A percentile compares a stretch with the other conserved stretches of the same genome.
Evolutionary conservation across 2,888 invertebrate genomes (phyloP).

Genomic region (Unio delphinus): DNA sequence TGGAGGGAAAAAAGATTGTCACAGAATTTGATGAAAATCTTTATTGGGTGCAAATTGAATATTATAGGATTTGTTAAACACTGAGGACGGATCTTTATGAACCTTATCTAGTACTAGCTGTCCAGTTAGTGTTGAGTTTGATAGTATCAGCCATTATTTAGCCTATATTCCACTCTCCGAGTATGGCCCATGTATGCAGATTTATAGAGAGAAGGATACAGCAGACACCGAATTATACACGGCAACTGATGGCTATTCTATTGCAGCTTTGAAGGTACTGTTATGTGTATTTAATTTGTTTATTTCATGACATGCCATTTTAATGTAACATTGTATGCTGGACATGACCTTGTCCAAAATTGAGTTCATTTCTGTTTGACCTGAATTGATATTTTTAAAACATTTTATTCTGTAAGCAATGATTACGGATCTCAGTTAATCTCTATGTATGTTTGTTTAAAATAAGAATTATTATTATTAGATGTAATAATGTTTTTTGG

Average conservation of each 20-base stretch:
- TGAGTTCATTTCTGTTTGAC: too few species aligned
- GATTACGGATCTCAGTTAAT: too few species aligned
- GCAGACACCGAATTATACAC: conserved; percentile 29
- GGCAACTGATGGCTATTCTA: conserved; percentile 59
- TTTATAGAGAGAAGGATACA: conserved; percentile 21
- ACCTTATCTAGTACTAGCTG: conserved; percentile 16
- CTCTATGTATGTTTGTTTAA: too few species aligned
- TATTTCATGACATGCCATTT: too few species aligned
- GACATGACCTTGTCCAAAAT: too few species aligned
- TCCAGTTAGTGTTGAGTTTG: conserved; percentile 35
- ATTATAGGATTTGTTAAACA: neutral
- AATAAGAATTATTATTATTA: too few species aligned
- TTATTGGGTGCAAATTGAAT: conserved; percentile 4
- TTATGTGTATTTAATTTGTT: neutral
- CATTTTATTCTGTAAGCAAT: too few species aligned
- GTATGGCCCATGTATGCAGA: conserved; percentile 58
- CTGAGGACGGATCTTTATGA: neutral
- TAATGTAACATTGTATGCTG: too few species aligned
- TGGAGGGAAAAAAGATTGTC: too few species aligned
- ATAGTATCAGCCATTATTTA: conserved; percentile 41
- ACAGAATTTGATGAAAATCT: neutral
- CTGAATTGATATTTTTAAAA: too few species aligned
- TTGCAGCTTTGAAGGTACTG: conserved; percentile 58
- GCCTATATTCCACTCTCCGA: conserved; percentile 53
- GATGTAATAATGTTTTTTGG: too few species aligned